Evolutionary conservation across 2,888 invertebrate species (phyloP).

Genomic region (Melanostoma scalare): DNA sequence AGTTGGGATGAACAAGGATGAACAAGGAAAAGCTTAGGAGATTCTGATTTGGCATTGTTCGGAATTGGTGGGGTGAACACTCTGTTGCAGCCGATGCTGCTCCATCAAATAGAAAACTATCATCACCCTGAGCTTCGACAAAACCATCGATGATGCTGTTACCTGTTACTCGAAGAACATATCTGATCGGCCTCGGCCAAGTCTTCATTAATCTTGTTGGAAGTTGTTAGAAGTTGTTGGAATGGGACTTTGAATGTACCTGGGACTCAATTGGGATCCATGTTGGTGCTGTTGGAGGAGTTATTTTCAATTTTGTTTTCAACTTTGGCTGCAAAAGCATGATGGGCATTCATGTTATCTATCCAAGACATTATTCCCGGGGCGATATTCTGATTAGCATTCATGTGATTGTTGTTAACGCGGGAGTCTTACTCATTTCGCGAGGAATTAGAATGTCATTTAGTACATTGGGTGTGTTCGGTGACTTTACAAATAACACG

Average conservation of each 20-base stretch:
- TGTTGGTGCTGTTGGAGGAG: slow-evolving; percentile 46
- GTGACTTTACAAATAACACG: too few relatives aligned
- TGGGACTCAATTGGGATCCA: slow-evolving; percentile 16
- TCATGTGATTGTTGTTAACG: slow-evolving; percentile 44
- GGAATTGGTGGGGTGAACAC: slow-evolving; percentile 22
- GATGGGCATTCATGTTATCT: slow-evolving; percentile 62
- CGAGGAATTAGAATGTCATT: too few relatives aligned
- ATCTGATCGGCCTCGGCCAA: slow-evolving; percentile 92
- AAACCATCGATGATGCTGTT: slow-evolving; percentile 38
- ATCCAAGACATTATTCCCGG: slow-evolving; percentile 40
- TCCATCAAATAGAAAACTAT: slow-evolving; percentile 39
- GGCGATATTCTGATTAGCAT: slow-evolving; percentile 31
- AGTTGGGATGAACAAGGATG: too few relatives aligned
- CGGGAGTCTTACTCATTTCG: too few relatives aligned
- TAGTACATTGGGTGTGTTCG: too few relatives aligned
- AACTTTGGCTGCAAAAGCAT: slow-evolving; percentile 26
- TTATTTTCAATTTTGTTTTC: slow-evolving; percentile 69
- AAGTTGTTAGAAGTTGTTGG: slow-evolving; percentile 82
- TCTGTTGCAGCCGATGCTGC: slow-evolving; percentile 7
- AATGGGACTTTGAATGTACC: slow-evolving; percentile 34
- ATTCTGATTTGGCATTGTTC: slow-evolving; percentile 53
- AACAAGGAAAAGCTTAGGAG: slow-evolving; percentile 57
- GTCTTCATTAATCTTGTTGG: slow-evolving; percentile 87
- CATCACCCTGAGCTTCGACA: slow-evolving; percentile 46
- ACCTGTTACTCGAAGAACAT: slow-evolving; percentile 80